Evolutionary conservation across 2,888 invertebrate genomes (phyloP).

Genomic region (Holacanthella duospinosa): DNA sequence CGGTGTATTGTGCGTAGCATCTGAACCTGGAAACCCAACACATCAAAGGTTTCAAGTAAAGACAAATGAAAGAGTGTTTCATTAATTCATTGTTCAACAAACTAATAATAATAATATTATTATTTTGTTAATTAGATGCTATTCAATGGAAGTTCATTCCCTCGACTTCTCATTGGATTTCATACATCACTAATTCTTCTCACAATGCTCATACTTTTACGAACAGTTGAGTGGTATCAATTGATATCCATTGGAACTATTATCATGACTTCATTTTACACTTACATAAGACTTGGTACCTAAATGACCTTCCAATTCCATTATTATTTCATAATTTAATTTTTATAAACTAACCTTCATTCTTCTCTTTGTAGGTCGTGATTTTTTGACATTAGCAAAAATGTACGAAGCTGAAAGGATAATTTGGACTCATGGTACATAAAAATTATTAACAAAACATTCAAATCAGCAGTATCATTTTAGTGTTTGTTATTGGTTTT

Average conservation of each 20-base stretch:
- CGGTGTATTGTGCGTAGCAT: slow-evolving; percentile 64
- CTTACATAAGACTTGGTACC: slow-evolving; percentile 72
- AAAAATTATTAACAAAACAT: too few species aligned
- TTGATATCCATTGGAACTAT: slow-evolving; percentile 73
- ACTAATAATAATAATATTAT: background rate
- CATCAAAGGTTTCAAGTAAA: slow-evolving; percentile 80
- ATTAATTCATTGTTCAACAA: too few species aligned
- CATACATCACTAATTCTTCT: slow-evolving; percentile 49
- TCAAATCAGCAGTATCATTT: too few species aligned
- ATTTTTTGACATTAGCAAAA: slow-evolving; percentile 73
- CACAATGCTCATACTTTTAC: slow-evolving; percentile 66
- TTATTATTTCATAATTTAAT: too few species aligned
- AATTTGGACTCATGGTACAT: background rate
- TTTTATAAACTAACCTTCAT: background rate
- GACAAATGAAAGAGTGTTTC: background rate
- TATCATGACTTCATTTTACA: slow-evolving; percentile 81
- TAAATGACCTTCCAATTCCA: too few species aligned
- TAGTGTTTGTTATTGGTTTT: background rate
- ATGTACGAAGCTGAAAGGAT: slow-evolving; percentile 63
- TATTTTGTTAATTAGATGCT: slow-evolving; percentile 54
- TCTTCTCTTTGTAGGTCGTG: slow-evolving; percentile 47
- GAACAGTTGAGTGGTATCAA: slow-evolving; percentile 82
- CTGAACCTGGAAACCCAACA: slow-evolving; percentile 70
- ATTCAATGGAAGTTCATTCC: slow-evolving; percentile 74
- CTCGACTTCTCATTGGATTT: slow-evolving; percentile 61